Conservation (phyloP, 1,140 invertebrate species). For the Idris sp. region DNA sequence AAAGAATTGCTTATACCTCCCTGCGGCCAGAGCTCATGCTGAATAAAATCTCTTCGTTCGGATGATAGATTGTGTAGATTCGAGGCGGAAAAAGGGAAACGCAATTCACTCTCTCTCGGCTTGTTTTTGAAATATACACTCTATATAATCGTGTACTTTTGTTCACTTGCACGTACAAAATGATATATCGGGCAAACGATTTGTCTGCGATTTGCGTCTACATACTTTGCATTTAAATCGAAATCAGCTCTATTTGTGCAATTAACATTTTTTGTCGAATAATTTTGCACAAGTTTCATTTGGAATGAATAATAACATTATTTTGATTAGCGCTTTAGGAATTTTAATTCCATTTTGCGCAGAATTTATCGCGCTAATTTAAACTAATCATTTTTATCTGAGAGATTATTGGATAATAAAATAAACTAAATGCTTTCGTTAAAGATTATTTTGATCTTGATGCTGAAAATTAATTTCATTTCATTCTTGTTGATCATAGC, state of each 20-base stretch:
- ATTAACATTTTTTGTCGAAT: too few relatives aligned
- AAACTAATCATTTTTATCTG: too few relatives aligned
- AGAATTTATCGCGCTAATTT: too few relatives aligned
- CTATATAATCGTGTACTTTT: conserved; percentile 46
- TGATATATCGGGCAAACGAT: conserved; percentile 44
- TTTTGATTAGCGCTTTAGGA: too few relatives aligned
- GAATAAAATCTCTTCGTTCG: conserved; percentile 65
- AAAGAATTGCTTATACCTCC: conserved; percentile 67
- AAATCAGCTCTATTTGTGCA: conserved; percentile 34
- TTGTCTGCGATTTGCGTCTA: conserved; percentile 39
- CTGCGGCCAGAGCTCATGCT: conserved; percentile 61
- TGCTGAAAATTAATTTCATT: too few relatives aligned
- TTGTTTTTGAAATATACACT: conserved; percentile 50
- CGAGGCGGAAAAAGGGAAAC: conserved; percentile 35
- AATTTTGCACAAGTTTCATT: too few relatives aligned
- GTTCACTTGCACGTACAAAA: conserved; percentile 37
- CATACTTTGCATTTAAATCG: conserved; percentile 44
- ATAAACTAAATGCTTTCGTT: too few relatives aligned
- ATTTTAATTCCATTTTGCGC: too few relatives aligned
- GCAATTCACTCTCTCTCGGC: conserved; percentile 27
- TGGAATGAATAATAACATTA: too few relatives aligned
- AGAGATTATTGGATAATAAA: too few relatives aligned
- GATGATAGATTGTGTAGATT: conserved; percentile 58
- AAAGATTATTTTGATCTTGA: too few relatives aligned
- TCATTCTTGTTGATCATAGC: too few relatives aligned